Base-by-base conservation (phyloP, 2,113 vertebrate genomes). In the Galeopterus variegatus region DNA sequence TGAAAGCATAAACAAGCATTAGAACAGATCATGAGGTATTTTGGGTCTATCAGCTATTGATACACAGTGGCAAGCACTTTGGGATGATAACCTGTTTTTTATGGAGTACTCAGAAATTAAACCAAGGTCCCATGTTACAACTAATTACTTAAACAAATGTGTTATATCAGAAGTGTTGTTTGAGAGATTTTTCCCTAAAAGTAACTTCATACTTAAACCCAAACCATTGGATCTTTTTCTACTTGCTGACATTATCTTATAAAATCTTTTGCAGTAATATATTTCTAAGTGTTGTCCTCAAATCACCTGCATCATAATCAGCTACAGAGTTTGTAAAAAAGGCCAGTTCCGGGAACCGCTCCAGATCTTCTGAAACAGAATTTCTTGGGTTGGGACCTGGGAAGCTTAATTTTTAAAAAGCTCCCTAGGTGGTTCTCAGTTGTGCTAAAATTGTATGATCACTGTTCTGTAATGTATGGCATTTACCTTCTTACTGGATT, bases 301-400 rank as follows among this genome's bases (percentile, higher is more conserved):
- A 64, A 79, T 26, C 73, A 69, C 33, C 36, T 70, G 13, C 31
- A 52, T 72, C 28, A 75, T 31, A 64, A 64, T 72, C 54, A 87
- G 1, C 12, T 23, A 14, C 52, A 81, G 56, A 31, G 31, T 86
- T 73, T 65, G 14, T 60, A 18, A 45, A 60, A 77, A 84, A 65
- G 45, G 13, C 45, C 26, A 5, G 15, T 95, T 92, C 56, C 75
- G 17, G 56, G 36, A 80, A 64, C n/a, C 17, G 45, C 26, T 41
- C 52, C 21, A 72, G 56, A 54, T 31, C 45, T 89, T 95, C 72
- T 62, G 54, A 86, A 80, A 86, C 81, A 79, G 14, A 85, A 86
- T 87, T 64, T 65, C n/a, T 73, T n/a, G 21, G 48, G 17, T 56
- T 56, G 36, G 41, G 41, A 41, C 41, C 41, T 41, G 41, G 41